A percentile compares a stretch with the other conserved stretches of the same genome.
These are phyloP conservation scores for Pteropus alecto DNA, from an alignment of 2,113 vertebrate species.

Conservation along the genomic window DNA sequence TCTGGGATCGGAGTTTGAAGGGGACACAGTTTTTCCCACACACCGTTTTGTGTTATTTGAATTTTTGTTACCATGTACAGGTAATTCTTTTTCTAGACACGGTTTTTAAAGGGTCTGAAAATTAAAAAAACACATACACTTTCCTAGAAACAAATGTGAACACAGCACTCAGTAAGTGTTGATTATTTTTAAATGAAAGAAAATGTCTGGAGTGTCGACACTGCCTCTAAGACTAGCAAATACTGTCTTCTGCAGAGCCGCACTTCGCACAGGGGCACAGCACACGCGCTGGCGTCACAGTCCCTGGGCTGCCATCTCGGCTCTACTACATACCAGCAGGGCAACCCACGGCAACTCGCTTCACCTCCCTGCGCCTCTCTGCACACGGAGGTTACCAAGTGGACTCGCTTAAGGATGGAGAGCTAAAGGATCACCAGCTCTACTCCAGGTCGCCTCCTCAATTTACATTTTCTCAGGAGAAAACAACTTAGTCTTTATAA, in stretches of 20 bases:
- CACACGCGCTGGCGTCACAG: not conserved
- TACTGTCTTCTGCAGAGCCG: not conserved
- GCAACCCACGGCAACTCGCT: not conserved
- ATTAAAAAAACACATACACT: not conserved
- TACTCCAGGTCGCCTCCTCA: not conserved
- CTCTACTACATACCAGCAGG: not conserved
- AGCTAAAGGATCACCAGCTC: too few relatives aligned
- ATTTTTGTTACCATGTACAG: not conserved
- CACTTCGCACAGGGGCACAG: fast-evolving
- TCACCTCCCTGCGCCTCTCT: not conserved
- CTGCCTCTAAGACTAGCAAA: not conserved
- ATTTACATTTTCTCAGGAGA: not conserved
- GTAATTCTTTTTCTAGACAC: not conserved
- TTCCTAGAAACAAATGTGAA: not conserved
- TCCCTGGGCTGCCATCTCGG: not conserved
- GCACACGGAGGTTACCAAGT: too few relatives aligned
- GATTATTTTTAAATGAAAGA: not conserved
- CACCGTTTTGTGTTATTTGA: not conserved
- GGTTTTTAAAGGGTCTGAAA: not conserved
- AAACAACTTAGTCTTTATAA: not conserved
- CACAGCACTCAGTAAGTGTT: not conserved
- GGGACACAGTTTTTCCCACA: too few relatives aligned
- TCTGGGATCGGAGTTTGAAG: not conserved
- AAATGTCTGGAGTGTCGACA: not conserved
- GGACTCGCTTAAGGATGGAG: not conserved